phyloP scores from a whole-genome alignment of 2,797 vertebrate species.

The Sardinella longiceps region DNA sequence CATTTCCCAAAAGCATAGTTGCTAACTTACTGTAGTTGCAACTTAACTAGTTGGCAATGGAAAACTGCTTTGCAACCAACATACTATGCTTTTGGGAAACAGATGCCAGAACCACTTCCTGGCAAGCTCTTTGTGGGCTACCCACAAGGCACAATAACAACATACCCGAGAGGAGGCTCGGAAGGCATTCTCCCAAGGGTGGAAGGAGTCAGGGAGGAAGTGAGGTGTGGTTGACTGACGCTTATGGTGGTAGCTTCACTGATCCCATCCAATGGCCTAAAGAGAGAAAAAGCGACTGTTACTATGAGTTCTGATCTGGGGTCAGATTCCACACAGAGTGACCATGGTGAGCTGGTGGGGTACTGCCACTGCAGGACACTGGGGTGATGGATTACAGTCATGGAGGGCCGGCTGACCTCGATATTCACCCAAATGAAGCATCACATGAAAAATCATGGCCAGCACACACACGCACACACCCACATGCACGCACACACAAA shows the following conservation, averaged over 20 bases:
- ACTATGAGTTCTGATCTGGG: background rate
- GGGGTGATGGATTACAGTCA: background rate
- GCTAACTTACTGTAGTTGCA: no score
- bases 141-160: background rate
- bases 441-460: background rate
- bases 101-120: background rate
- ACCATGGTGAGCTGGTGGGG: background rate
- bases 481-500: background rate
- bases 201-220: conserved; percentile 36
- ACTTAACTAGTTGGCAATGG: no score
- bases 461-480: background rate
- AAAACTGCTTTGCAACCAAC: no score
- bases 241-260: conserved; percentile 55
- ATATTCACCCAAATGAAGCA: background rate
- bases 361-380: background rate
- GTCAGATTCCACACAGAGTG: no score
- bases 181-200: conserved; percentile 85
- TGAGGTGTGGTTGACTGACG: conserved; percentile 32
- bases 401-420: background rate
- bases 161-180: conserved; percentile 89
- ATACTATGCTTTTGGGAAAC: no score
- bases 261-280: conserved; percentile 69
- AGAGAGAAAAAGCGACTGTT: conserved; percentile 54
- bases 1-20: no score
- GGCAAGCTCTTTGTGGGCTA: background rate